A percentile compares a stretch with the other conserved stretches of the same genome.
Evolutionary conservation across 2,113 vertebrate genomes (phyloP).

Genomic region (Toxostoma redivivum): DNA sequence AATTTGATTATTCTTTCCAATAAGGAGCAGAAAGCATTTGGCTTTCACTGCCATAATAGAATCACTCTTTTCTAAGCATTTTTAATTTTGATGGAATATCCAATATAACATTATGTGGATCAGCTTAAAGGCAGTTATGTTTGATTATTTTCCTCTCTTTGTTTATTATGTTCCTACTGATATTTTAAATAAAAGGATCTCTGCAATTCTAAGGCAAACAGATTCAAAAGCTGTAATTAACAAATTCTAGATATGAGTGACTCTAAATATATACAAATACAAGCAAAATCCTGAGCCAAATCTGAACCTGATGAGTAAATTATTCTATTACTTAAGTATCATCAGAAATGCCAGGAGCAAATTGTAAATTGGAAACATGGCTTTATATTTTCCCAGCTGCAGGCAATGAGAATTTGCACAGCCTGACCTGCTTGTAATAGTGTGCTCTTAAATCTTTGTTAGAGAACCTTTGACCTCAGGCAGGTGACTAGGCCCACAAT

Average conservation of each 20-base stretch:
- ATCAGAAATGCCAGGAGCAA: not conserved
- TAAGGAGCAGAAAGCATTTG: not conserved
- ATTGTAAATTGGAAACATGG: not conserved
- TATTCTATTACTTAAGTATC: not conserved
- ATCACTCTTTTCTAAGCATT: not conserved
- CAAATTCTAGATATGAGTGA: not conserved
- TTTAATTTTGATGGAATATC: not conserved
- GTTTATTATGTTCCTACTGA: not conserved
- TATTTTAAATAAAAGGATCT: conserved; percentile 11
- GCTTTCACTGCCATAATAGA: not conserved
- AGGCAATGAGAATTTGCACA: not conserved
- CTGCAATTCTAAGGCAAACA: not conserved
- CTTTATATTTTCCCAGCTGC: not conserved
- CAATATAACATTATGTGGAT: not conserved
- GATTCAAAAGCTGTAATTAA: conserved; percentile 7
- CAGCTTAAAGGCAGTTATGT: not conserved
- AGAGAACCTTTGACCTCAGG: not conserved
- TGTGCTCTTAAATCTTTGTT: not conserved
- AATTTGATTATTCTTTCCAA: conserved; percentile 8
- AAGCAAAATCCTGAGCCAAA: not conserved
- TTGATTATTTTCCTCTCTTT: conserved; percentile 1
- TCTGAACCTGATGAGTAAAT: not conserved
- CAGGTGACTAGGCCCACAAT: not conserved
- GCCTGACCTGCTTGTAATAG: not conserved
- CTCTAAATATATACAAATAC: not conserved